These are phyloP conservation scores for Rhyacichthys aspro DNA, from an alignment of 2,797 vertebrate genomes.

Conservation along the genomic window DNA sequence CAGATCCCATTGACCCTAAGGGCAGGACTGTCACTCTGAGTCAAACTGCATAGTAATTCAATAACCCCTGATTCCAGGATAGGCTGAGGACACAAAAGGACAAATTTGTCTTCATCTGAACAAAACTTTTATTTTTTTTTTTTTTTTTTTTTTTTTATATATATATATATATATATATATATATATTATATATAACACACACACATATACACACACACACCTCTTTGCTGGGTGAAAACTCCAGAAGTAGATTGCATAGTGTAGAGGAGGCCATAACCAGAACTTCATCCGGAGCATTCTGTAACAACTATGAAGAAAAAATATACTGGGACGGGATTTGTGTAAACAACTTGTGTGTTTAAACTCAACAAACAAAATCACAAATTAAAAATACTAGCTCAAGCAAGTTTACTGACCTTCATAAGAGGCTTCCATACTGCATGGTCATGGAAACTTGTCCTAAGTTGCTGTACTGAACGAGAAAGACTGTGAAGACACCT, in stretches of 20 bases:
- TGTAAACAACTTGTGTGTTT: no score
- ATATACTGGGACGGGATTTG: neutral
- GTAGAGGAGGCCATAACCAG: constrained; percentile 98
- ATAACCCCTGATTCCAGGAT: constrained; percentile 98
- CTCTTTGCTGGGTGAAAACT: constrained; percentile 99
- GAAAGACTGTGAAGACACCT: constrained; percentile 97
- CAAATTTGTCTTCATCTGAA: neutral
- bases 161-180: neutral
- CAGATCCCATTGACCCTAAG: constrained; percentile 98
- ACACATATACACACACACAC: constrained; percentile 66
- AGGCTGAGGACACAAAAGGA: constrained; percentile 78
- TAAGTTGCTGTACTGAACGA: constrained; percentile 97
- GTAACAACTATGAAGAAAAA: constrained; percentile 86
- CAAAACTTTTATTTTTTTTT: no score
- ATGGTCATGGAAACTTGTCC: constrained; percentile 98
- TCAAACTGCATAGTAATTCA: constrained; percentile 96
- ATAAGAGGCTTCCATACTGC: constrained; percentile 99
- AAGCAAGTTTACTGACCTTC: constrained; percentile 84
- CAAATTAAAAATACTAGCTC: neutral
- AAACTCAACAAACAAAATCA: no score
- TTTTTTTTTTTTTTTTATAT: neutral
- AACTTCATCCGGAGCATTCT: constrained; percentile 98
- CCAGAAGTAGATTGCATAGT: constrained; percentile 97
- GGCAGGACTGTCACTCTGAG: constrained; percentile 95
- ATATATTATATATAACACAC: neutral